Percentiles rank a stretch among this genome's conserved stretches.
These are phyloP conservation scores for Germaria angustata DNA, from an alignment of 2,888 invertebrate species.

Conservation along the genomic window DNA sequence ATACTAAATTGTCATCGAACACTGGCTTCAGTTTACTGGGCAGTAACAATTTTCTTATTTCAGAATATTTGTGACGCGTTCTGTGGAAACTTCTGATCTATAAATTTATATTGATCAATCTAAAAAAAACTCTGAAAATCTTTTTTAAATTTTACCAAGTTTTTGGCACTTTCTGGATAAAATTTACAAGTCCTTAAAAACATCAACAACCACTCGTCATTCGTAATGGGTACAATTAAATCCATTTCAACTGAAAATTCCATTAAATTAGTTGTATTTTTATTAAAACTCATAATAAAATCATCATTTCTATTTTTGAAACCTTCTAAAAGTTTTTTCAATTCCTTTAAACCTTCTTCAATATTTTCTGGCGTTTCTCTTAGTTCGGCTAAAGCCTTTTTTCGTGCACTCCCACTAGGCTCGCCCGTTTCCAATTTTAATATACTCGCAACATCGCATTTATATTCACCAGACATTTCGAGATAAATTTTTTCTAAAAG, in stretches of 20 bases:
- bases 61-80: not conserved
- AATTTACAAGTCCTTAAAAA: slow-evolving; percentile 57
- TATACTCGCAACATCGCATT: slow-evolving; percentile 19
- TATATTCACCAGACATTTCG: slow-evolving; percentile 13
- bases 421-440: slow-evolving; percentile 41
- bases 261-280: not conserved
- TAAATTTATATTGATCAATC: not conserved
- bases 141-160: slow-evolving; percentile 88
- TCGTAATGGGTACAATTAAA: slow-evolving; percentile 11
- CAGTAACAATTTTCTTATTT: not conserved
- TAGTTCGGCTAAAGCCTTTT: slow-evolving; percentile 30
- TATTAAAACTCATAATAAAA: not conserved
- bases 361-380: slow-evolving; percentile 48
- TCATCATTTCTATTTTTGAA: not conserved
- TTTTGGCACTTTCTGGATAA: slow-evolving; percentile 58
- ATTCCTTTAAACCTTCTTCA: slow-evolving; percentile 21
- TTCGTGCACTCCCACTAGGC: not conserved
- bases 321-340: slow-evolving; percentile 35
- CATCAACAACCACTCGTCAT: slow-evolving; percentile 33
- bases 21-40: slow-evolving; percentile 18
- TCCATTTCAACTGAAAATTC: slow-evolving; percentile 35
- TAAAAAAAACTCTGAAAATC: too few relatives aligned
- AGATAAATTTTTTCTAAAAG: not conserved
- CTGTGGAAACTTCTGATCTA: slow-evolving; percentile 27
- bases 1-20: slow-evolving; percentile 16